A percentile compares a stretch with the other conserved stretches of the same genome.
Evolutionary conservation across 2,888 invertebrate species (phyloP).

Genomic region (Conops quadrifasciatus): DNA sequence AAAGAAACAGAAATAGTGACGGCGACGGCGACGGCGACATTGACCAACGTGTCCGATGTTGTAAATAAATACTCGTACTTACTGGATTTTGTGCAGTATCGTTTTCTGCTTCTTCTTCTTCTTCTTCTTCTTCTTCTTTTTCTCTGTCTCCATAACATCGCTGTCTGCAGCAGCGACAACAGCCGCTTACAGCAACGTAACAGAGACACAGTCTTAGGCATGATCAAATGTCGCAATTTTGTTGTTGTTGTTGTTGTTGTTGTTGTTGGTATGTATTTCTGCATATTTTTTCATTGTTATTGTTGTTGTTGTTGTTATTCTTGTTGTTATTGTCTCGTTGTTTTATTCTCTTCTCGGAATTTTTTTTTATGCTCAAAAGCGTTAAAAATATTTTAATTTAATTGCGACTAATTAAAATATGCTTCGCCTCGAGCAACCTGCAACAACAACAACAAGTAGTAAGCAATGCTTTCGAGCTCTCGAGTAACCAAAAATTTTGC

Average conservation of each 20-base stretch:
- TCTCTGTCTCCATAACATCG: neutral
- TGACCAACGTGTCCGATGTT: conserved; percentile 17
- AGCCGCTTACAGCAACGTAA: neutral
- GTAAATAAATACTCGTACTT: neutral
- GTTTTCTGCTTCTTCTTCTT: neutral
- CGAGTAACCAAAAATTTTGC: too few species aligned
- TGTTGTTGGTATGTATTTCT: too few species aligned
- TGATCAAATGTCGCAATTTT: conserved; percentile 27
- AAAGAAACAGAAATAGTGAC: neutral
- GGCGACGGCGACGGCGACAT: conserved; percentile 2
- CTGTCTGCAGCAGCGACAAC: too few species aligned
- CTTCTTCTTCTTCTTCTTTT: neutral
- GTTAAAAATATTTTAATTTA: conserved; percentile 5
- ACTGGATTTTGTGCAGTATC: neutral
- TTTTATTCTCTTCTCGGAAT: too few species aligned
- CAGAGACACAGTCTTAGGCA: neutral
- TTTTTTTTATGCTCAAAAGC: conserved; percentile 5
- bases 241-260: neutral
- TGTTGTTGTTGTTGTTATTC: conserved; percentile 4
- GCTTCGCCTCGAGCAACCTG: neutral
- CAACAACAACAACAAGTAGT: neutral
- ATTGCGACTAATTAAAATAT: neutral
- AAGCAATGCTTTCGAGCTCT: neutral
- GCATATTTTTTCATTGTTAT: neutral
- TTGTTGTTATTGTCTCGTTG: neutral